Base-by-base conservation (phyloP, 2,797 vertebrate genomes). In the Otolemur crassicaudatus region DNA sequence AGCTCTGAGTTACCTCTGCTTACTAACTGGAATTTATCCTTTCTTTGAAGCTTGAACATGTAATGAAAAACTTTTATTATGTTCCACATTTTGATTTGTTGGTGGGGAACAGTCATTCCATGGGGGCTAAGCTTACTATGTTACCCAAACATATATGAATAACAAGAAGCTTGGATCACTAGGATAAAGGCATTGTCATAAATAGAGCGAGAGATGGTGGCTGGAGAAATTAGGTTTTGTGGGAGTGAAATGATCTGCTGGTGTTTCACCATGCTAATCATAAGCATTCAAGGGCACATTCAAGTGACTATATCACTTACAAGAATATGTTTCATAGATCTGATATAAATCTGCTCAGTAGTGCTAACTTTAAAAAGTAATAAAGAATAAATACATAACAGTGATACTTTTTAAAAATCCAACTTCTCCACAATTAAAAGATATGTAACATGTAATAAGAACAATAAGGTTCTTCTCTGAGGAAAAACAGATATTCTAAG, bases 371-470 rank as follows among this genome's bases (percentile, higher is more conserved):
- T 31, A 83, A 60, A 67, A 93, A 73, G 37, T 37, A 85, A 73
- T 63, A 80, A 75, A 75, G 16, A 92, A 93, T 83, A 88, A 81
- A 91, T 73, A 85, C 6, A 86, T 11, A 69, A n/a, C 29, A 85
- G 69, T 43, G n/a, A 65, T 16, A 65, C 84, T 73, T 91, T 77
- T 86, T 72, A 31, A 87, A 90, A 82, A 81, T 72, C 19, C 2
- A 96, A 22, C 82, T 82, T 14, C n/a, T 90, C 53, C 81, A 88
- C 27, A 87, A 87, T 80, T 75, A 73, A 79, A 91, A 89, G 91
- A 75, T 29, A 67, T 83, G 83, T 20, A 89, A 17, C 13, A 79
- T 23, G 25, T 81, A 92, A 83, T 34, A 88, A 37, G 34, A 88
- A 95, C 16, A 72, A 53, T 10, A 92, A 92, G 43, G 22, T 69